Base-by-base conservation (phyloP, 1,140 invertebrate genomes). In the Drosophila bifasciata region DNA sequence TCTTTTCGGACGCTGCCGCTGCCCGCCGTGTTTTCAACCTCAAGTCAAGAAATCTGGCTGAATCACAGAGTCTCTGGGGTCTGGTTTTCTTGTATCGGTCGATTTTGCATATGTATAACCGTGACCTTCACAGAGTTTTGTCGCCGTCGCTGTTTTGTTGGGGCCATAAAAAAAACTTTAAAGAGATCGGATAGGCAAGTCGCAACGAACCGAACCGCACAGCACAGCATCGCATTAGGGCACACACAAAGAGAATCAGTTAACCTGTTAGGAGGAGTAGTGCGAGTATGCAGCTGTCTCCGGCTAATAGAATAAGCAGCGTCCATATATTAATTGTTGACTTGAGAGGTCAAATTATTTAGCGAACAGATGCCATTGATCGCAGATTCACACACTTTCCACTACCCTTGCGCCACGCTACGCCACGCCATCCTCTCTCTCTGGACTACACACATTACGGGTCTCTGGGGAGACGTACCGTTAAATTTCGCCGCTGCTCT, bases 261-360 rank as follows among this genome's bases (percentile, higher is more conserved):
- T 61, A 50, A 80, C 46, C 66, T 50, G 58, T 68, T 52, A 48
- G 53, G 53, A 57, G 43, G 57, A 58, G 48, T 68, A 50, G 7
- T 9, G 25, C 1, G 57, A 58, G 44, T 68, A 50, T 53, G 59
- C 48, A 48, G 45, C 62, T 57, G 51, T 66, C 32, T 36, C 32
- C 32, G 32, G 70, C 78, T 83, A 83, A 83, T 83, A 88, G 83
- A 88, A 83, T 89, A 55, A 78, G 67, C 73, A 70, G 59, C 63
- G 58, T 79, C 55, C 76, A 48, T 61, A 62, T 41, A 76, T 83
- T 81, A 86, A 86, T 85, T 88, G 83, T 59, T 76, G 78, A 80
- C 74, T 74, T 51, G 62, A 83, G 84, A 89, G 83, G 83, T 88
- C 83, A 88, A 57, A 83, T 83, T 88, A 89, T 88, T 88, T 88